Evolutionary conservation across 2,797 vertebrate genomes (phyloP).

Genomic region (Bufotes viridis): DNA sequence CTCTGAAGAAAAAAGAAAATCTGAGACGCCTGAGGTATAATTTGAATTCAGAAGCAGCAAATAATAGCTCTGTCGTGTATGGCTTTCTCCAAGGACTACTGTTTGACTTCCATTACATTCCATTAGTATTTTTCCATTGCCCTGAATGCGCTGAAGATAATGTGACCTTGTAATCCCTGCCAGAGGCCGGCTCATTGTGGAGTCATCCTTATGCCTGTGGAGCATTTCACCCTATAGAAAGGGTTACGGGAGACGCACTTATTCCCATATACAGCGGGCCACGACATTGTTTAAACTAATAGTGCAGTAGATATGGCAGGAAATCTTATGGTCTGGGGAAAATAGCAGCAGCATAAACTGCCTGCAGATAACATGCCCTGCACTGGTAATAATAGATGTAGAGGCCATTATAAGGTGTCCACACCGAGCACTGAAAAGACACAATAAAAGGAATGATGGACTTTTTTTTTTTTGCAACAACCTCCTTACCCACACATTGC

Average conservation of each 20-base stretch:
- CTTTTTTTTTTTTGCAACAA: too few relatives aligned
- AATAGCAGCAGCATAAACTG: background rate
- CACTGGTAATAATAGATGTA: background rate
- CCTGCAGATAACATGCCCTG: background rate
- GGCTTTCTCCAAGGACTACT: background rate
- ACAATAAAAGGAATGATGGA: too few relatives aligned
- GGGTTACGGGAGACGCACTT: background rate
- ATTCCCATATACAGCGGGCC: background rate
- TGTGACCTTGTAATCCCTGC: constrained; percentile 1
- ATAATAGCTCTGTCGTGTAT: background rate
- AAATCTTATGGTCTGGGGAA: background rate
- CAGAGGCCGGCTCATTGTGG: background rate
- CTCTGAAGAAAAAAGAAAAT: background rate
- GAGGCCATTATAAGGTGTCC: background rate
- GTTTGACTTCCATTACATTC: constrained; percentile 13
- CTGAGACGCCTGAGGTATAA: background rate
- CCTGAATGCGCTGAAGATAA: background rate
- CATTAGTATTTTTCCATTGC: constrained; percentile 23
- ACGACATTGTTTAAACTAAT: background rate
- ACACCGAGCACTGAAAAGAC: background rate
- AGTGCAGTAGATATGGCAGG: background rate
- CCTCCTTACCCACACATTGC: too few relatives aligned
- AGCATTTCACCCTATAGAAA: background rate
- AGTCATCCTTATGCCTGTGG: background rate
- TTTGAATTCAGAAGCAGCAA: background rate